Conservation (phyloP, 2,797 vertebrate species). For the Antrozous pallidus region DNA sequence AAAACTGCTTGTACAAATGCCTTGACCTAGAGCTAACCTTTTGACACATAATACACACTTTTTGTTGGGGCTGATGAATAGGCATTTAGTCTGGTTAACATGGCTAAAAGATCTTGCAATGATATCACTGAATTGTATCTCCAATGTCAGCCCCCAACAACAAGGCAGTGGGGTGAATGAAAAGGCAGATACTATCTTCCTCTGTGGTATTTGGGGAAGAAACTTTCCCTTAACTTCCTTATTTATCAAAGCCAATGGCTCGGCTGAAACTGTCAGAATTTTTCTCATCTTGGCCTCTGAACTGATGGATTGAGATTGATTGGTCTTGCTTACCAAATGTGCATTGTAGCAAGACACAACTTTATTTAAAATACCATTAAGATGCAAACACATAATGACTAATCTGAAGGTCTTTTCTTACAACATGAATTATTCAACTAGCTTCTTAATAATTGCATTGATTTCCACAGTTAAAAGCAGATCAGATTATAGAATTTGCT, state of each 20-base stretch:
- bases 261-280: slow-evolving; percentile 51
- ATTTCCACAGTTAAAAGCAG: slow-evolving; percentile 71
- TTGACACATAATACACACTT: slow-evolving; percentile 1
- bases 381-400: slow-evolving; percentile 63
- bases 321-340: slow-evolving; percentile 56
- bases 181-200: slow-evolving; percentile 45
- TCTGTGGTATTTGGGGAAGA: slow-evolving; percentile 5
- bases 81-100: slow-evolving; percentile 6
- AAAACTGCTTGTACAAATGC: neutral
- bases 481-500: slow-evolving; percentile 70
- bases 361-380: slow-evolving; percentile 75
- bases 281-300: neutral
- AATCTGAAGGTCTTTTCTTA: slow-evolving; percentile 58
- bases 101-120: neutral
- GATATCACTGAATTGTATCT: neutral
- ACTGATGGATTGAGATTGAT: slow-evolving; percentile 52
- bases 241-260: slow-evolving; percentile 55
- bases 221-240: slow-evolving; percentile 21
- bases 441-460: slow-evolving; percentile 74
- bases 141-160: neutral
- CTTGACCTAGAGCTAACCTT: neutral
- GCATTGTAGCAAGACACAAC: slow-evolving; percentile 59
- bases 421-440: slow-evolving; percentile 74
- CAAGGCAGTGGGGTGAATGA: neutral
- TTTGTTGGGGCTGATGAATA: neutral